Base-by-base conservation (phyloP, 1,140 invertebrate genomes). In the Dendroctonus ponderosae region DNA sequence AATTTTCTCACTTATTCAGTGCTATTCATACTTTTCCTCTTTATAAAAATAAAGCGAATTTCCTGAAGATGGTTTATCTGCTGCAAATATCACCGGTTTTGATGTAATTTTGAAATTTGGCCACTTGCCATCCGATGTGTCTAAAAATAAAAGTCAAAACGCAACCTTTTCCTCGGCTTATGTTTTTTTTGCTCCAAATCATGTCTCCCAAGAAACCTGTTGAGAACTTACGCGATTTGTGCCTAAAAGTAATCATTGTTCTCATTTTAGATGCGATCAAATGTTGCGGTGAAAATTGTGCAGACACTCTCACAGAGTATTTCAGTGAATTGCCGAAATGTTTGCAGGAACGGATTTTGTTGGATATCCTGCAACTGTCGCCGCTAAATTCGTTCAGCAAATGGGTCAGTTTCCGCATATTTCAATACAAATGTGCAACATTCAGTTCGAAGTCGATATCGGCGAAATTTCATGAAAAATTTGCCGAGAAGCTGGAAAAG, bases 161-260 rank as follows among this genome's bases (percentile, higher is more conserved):
- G 14, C 11, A 51, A n/a, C n/a, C 0, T 37, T 51, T 37, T 39
- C 51, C 6, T 9, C 0, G 0, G 37, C 39, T 48, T n/a, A 12
- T 11, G 54, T 11, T 59, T 66, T 58, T 60, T 51, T 41, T 14
- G n/a, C 38, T 8, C 9, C 38, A 11, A 39, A 61, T 43, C 46
- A 68, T 68, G 66, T 68, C 66, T 63, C 66, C 66, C 4, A 62
- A 63, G 44, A 62, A 62, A 68, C 59, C 66, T 68, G 66, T 68
- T 68, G 60, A 57, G 51, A 68, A 59, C 46, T 62, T 68, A 60
- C n/a, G 53, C 58, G 46, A 43, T 50, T 63, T 63, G 15, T 62
- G 60, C 50, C 12, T 43, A 38, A 52, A 51, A 59, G 8, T 26
- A 5, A 39, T 62, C 7, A 62, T 52, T 6, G n/a, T 6, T 11